phyloP scores from a whole-genome alignment of 2,888 invertebrate species.

The Sinohyriopsis cumingii region DNA sequence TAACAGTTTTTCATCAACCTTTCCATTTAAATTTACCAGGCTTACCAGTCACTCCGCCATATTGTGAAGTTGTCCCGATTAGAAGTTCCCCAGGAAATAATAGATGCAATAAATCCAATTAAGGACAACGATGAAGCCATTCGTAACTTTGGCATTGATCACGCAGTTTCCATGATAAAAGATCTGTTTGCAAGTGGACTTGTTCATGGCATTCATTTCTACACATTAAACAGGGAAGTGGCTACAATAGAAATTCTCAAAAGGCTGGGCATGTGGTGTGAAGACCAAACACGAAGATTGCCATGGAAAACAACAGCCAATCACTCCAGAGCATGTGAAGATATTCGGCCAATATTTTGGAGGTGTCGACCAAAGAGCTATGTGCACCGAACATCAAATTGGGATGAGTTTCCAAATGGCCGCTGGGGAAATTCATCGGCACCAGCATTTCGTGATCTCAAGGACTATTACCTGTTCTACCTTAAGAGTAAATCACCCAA shows the following conservation, averaged over 20 bases:
- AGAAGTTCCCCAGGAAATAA: conserved; percentile 78
- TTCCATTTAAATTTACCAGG: conserved; percentile 65
- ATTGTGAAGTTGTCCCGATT: conserved; percentile 80
- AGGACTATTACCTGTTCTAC: conserved; percentile 77
- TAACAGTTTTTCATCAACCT: not conserved
- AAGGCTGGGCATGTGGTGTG: conserved; percentile 75
- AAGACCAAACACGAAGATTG: conserved; percentile 72
- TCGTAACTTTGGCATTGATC: conserved; percentile 76
- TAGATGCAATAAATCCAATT: conserved; percentile 76
- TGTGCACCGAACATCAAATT: conserved; percentile 75
- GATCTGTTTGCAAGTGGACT: conserved; percentile 73
- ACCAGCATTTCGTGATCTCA: conserved; percentile 76
- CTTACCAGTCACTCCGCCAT: conserved; percentile 76
- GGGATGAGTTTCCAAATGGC: conserved; percentile 78
- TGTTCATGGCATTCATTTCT: conserved; percentile 77
- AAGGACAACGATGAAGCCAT: conserved; percentile 78
- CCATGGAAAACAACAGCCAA: conserved; percentile 76
- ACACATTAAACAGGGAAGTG: conserved; percentile 76
- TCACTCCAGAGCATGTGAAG: conserved; percentile 73
- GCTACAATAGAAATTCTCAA: conserved; percentile 74
- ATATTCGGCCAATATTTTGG: conserved; percentile 78
- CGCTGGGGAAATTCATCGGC: conserved; percentile 77
- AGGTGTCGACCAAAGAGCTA: conserved; percentile 75
- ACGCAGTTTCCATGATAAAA: conserved; percentile 75
- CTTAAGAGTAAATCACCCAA: conserved; percentile 71